Evolutionary conservation across 2,113 vertebrate genomes (phyloP).

Genomic region (Oncorhynchus clarkii): DNA sequence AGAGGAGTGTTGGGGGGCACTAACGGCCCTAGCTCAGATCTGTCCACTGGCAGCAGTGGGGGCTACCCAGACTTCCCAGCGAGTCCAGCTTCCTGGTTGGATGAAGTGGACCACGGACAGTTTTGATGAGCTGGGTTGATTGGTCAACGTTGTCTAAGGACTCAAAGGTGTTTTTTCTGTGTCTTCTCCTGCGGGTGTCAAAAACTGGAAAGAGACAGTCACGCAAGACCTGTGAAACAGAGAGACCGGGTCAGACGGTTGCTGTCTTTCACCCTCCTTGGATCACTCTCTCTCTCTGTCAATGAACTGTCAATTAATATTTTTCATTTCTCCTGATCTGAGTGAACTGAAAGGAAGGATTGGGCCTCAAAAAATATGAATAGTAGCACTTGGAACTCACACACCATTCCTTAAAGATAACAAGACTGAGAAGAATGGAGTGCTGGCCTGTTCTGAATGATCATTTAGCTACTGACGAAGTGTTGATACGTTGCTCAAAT

Average conservation of each 20-base stretch:
- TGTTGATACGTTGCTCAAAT: not conserved
- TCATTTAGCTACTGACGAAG: not conserved
- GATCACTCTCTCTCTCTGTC: conserved; percentile 14
- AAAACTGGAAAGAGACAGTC: conserved; percentile 12
- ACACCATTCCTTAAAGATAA: not conserved
- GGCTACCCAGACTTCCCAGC: conserved; percentile 96
- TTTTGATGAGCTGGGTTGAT: conserved; percentile 78
- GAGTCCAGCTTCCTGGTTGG: conserved; percentile 95
- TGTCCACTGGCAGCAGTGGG: conserved; percentile 92
- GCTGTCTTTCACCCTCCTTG: conserved; percentile 10
- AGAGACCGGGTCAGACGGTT: not conserved
- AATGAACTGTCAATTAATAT: conserved; percentile 4
- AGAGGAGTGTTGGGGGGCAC: conserved; percentile 79
- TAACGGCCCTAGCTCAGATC: conserved; percentile 90
- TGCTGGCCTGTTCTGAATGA: not conserved
- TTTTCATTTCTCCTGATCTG: not conserved
- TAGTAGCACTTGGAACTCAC: conserved; percentile 48
- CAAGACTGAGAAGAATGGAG: not conserved
- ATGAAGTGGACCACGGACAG: conserved; percentile 93
- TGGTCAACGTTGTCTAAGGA: conserved; percentile 1
- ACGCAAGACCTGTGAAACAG: not conserved
- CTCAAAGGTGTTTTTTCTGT: not conserved
- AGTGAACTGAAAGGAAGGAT: conserved; percentile 14
- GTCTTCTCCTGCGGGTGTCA: conserved; percentile 14
- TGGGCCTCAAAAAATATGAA: conserved; percentile 10